A percentile compares a stretch with the other conserved stretches of the same genome.
phyloP scores from a whole-genome alignment of 2,797 vertebrate species.

The Microctenopoma steveboyesi region DNA sequence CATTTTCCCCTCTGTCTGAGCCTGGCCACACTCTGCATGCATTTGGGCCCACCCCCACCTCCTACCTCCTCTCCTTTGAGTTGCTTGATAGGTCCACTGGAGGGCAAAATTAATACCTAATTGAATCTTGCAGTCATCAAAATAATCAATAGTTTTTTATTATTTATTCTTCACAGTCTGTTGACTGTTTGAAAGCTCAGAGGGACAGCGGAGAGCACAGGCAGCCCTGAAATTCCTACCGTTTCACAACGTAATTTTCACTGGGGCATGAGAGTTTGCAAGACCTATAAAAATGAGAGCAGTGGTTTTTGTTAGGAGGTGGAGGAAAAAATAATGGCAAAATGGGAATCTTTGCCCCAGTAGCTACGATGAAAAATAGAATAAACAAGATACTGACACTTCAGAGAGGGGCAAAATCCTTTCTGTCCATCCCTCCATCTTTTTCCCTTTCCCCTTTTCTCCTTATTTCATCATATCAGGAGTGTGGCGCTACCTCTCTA shows the following conservation, averaged over 20 bases:
- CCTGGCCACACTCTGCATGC: conserved; percentile 90
- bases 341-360: conserved; percentile 80
- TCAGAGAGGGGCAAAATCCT: conserved; percentile 83
- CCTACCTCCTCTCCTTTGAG: conserved; percentile 93
- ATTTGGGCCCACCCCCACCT: conserved; percentile 88
- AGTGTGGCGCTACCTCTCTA: conserved; percentile 97
- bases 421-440: conserved; percentile 80
- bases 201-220: conserved; percentile 91
- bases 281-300: conserved; percentile 93
- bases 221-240: conserved; percentile 94
- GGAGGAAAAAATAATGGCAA: conserved; percentile 63
- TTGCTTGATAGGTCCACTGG: conserved; percentile 99
- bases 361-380: conserved; percentile 90
- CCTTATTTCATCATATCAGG: conserved; percentile 99
- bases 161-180: conserved; percentile 99
- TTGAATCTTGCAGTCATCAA: conserved; percentile 99
- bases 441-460: conserved; percentile 79
- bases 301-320: conserved; percentile 74
- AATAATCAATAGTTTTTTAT: conserved; percentile 99
- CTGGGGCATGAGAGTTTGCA: conserved; percentile 93
- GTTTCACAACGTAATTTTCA: conserved; percentile 99
- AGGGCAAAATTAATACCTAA: conserved; percentile 99
- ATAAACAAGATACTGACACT: conserved; percentile 86
- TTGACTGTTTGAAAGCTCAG: conserved; percentile 99
- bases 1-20: conserved; percentile 96